phyloP scores from a whole-genome alignment of 2,888 invertebrate species.

The Hirtodrosophila duncani region DNA sequence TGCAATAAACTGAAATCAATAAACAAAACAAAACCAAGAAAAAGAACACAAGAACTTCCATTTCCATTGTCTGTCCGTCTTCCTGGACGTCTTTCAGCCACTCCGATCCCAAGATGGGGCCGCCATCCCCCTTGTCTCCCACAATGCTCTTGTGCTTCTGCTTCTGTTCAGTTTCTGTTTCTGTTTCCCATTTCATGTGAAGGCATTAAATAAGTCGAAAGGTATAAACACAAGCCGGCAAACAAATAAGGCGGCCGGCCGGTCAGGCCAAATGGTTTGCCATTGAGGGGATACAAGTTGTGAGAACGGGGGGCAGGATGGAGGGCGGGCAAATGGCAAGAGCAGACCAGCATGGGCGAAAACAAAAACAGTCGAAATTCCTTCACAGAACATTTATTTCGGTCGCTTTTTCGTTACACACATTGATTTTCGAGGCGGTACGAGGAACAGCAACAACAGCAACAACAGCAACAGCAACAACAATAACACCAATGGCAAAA shows the following conservation, averaged over 20 bases:
- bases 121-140: too few relatives aligned
- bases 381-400: constrained; percentile 75
- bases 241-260: constrained; percentile 57
- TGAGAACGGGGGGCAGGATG: background rate
- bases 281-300: too few relatives aligned
- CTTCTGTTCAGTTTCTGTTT: constrained; percentile 40
- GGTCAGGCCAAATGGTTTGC: constrained; percentile 18
- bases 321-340: constrained; percentile 21
- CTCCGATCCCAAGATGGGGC: constrained; percentile 4
- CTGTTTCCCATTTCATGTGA: constrained; percentile 67
- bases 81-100: constrained; percentile 17
- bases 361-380: constrained; percentile 71
- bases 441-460: constrained; percentile 22
- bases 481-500: constrained; percentile 17
- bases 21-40: constrained; percentile 47
- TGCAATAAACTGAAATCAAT: constrained; percentile 68
- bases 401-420: constrained; percentile 72
- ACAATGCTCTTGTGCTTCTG: constrained; percentile 7
- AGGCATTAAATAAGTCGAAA: constrained; percentile 72
- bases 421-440: constrained; percentile 64
- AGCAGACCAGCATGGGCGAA: constrained; percentile 21
- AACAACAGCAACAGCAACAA: constrained; percentile 11
- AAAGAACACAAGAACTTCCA: constrained; percentile 47
- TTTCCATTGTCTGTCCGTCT: constrained; percentile 24
- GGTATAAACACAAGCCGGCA: constrained; percentile 65